Evolutionary conservation across 1,140 invertebrate genomes (phyloP), one percentile per base, ranked within the genome.

Genomic region (Rhagoletis zephyria): DNA sequence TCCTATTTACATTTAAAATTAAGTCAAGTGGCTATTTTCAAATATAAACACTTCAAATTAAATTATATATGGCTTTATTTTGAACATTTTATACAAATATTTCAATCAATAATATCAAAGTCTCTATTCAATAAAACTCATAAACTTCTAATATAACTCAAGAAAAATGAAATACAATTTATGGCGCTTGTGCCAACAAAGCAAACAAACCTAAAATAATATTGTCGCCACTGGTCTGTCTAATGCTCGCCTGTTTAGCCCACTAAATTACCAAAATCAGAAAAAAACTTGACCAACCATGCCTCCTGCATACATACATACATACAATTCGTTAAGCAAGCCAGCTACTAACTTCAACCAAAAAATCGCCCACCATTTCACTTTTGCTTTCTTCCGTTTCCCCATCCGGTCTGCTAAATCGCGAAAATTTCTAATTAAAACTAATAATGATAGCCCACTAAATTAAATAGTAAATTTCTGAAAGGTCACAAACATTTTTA

Each of bases 391-490:
- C 74, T 81, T 81, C 74, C 74, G 74, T 81, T 81, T 48, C n/a
- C 19, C 48, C 74, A 81, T 81, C 74, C 48, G 74, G 74, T 56
- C 48, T 5, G 48, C 48, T 9, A 81, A 81, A 81, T 81, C 74
- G 74, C 48, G 74, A 81, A 81, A 81, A 81, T 81, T 81, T 56
- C 48, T 81, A 81, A 81, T 81, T 81, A 81, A n/a, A n/a, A n/a
- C n/a, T n/a, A n/a, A n/a, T 81, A 81, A 81, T 81, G 74, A 81
- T 81, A n/a, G 74, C 74, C 74, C 74, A 81, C 48, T 81, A 30
- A 81, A 56, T 81, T 81, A 81, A 81, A 48, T 81, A 81, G 56
- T 81, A 81, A 81, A 81, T 56, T 81, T 81, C 48, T 16, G 4
- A 56, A 81, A 81, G 74, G 74, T 81, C 74, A 81, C 74, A 14